A percentile compares a stretch with the other conserved stretches of the same genome.
These are phyloP conservation scores for Tethya wilhelma DNA, from an alignment of 37 sponge, comb jelly and placozoan genomes.

Conservation along the genomic window DNA sequence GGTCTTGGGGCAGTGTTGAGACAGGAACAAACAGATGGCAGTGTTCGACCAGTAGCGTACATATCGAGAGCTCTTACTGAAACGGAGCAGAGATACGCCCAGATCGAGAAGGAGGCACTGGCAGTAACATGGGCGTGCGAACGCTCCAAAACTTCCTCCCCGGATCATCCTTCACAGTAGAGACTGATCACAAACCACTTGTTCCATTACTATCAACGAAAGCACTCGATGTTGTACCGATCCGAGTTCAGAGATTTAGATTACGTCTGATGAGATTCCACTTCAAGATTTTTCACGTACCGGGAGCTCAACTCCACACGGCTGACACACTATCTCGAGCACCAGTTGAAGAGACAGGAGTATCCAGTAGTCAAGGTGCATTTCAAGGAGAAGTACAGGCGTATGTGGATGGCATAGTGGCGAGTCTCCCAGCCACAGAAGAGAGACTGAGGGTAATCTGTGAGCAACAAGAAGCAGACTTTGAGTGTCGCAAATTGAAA, in stretches of 20 bases:
- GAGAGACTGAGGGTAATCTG: too few species aligned
- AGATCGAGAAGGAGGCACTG: constrained; percentile 51
- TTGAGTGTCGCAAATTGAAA: too few species aligned
- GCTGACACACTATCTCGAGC: constrained; percentile 42
- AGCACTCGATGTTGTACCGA: constrained; percentile 34
- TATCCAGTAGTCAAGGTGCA: neutral
- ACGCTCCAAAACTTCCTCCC: constrained; percentile 4
- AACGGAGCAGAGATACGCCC: constrained; percentile 37
- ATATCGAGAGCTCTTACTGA: constrained; percentile 22
- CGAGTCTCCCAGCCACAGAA: constrained; percentile 23
- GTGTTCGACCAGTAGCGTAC: constrained; percentile 14
- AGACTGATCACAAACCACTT: constrained; percentile 61
- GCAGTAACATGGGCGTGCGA: constrained; percentile 43
- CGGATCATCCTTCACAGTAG: constrained; percentile 15
- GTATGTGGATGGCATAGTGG: neutral
- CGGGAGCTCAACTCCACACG: constrained; percentile 24
- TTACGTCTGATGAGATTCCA: constrained; percentile 32
- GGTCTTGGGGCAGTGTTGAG: constrained; percentile 51
- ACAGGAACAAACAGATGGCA: constrained; percentile 27
- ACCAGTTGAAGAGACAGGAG: constrained; percentile 32
- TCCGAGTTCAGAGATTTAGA: constrained; percentile 26
- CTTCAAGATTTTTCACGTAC: constrained; percentile 27
- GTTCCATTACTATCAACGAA: constrained; percentile 39
- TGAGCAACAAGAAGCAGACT: too few species aligned
- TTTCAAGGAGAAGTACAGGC: constrained; percentile 8